Evolutionary conservation across 2,113 vertebrate species (phyloP), one percentile per base, ranked within the genome.

Genomic region (Calyptommatus sinebrachiatus): DNA sequence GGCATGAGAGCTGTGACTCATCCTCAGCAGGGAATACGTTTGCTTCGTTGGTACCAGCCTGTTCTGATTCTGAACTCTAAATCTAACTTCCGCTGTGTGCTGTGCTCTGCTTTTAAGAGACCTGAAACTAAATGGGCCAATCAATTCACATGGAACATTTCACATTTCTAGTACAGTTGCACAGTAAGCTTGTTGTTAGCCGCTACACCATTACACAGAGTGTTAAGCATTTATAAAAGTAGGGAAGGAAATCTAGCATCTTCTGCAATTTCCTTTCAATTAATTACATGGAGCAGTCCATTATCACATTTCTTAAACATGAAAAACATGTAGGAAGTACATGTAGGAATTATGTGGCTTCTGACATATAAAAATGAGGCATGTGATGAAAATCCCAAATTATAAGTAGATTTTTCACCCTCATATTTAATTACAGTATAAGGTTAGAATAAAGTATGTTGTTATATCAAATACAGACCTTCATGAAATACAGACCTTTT

Each of bases 1-100:
- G 35, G 76, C n/a, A 72, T 22, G 71, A 57, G 71, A 74, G n/a
- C 41, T 46, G 31, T 81, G 73, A 76, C 79, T 81, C 79, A 76
- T 76, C 50, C 73, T 62, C n/a, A 5, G 41, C 65, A 81, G 69
- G 57, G 73, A 81, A 70, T 69, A 16, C 22, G 46, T 20, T 46
- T 62, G 53, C 73, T 76, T 61, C 73, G 31, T 75, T 76, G 7
- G 72, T 69, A 70, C 73, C 65, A 70, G 65, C 41, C 18, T 70
- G n/a, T 81, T 76, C 53, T 70, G 65, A 81, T 62, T 35, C 35
- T 41, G 35, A 41, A 41, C 4, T 14, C 29, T 63, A 28, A 69
- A 73, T 81, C 70, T 69, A 29, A 62, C 72, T 69, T 70, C 72
- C 72, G 68, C 71, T 67, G 73, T 8, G 26, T 29, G 20, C 70